Evolutionary conservation across 2,888 invertebrate species (phyloP).

Genomic region (Pristionchus mayeri): DNA sequence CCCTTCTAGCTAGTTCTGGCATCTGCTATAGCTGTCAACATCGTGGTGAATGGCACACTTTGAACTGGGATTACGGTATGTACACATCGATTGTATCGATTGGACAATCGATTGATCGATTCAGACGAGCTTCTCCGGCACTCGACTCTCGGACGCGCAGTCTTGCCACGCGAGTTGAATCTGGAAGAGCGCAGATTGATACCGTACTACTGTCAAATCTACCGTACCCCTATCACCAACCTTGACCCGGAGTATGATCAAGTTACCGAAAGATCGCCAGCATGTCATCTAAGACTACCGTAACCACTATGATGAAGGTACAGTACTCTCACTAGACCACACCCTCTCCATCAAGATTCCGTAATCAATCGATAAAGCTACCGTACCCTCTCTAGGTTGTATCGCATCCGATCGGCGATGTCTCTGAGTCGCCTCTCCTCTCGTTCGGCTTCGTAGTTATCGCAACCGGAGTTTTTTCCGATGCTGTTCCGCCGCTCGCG

Average conservation of each 20-base stretch:
- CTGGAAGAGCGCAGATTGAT: neutral
- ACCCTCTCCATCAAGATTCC: neutral
- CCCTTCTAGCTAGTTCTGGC: constrained; percentile 8
- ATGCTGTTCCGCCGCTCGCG: constrained; percentile 32
- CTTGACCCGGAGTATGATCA: neutral
- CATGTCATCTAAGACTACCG: no score
- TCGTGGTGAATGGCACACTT: constrained; percentile 31
- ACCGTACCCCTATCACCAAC: neutral
- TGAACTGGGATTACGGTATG: constrained; percentile 28
- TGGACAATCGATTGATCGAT: neutral
- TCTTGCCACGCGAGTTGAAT: constrained; percentile 40
- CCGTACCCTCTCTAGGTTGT: constrained; percentile 46
- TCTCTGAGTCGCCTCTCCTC: constrained; percentile 22
- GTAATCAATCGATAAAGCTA: constrained; percentile 12
- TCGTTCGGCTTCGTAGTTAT: constrained; percentile 35
- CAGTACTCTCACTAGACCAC: no score
- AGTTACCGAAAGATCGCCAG: no score
- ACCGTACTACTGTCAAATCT: neutral
- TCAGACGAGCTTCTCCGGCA: constrained; percentile 44
- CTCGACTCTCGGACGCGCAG: constrained; percentile 12
- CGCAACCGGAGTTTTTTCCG: constrained; percentile 10
- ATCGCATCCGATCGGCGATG: constrained; percentile 40
- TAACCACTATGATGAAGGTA: no score
- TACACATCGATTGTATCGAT: neutral
- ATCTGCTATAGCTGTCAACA: neutral